phyloP scores from a whole-genome alignment of 2,113 vertebrate species.

The Psittacula cyanocephala region DNA sequence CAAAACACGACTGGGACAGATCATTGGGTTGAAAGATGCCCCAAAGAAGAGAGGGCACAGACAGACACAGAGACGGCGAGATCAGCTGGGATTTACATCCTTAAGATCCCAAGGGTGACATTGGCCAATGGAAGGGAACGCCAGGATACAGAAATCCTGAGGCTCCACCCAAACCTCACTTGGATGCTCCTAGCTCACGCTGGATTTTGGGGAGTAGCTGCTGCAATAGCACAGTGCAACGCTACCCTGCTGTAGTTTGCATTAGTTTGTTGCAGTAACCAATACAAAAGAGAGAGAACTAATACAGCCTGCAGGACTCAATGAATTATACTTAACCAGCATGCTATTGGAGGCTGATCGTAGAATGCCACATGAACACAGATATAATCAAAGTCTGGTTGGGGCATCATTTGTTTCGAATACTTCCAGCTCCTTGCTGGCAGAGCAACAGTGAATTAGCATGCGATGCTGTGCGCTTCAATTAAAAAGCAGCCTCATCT shows the following conservation, averaged over 20 bases:
- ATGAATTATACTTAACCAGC: conserved; percentile 56
- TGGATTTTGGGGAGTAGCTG: background rate
- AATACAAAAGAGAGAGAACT: background rate
- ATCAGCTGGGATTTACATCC: background rate
- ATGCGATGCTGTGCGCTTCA: conserved; percentile 47
- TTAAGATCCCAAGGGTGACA: background rate
- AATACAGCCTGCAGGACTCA: conserved; percentile 48
- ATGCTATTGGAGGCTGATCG: conserved; percentile 45
- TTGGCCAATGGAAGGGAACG: background rate
- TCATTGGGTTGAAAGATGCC: background rate
- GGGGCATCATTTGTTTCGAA: conserved; percentile 61
- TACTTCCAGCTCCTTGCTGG: conserved; percentile 61
- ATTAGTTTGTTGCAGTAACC: conserved; percentile 20
- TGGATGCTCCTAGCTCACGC: background rate
- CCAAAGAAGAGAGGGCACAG: background rate
- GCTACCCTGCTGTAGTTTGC: background rate
- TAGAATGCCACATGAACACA: conserved; percentile 43
- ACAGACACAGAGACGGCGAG: background rate
- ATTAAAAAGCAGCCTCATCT: conserved; percentile 59
- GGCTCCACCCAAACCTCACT: background rate
- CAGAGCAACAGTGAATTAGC: conserved; percentile 48
- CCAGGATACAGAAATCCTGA: accelerated
- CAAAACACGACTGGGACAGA: background rate
- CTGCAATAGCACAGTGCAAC: background rate
- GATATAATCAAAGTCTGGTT: conserved; percentile 64